Percentiles rank a stretch among this genome's conserved stretches.
Evolutionary conservation across 2,797 vertebrate species (phyloP).

Genomic region (Scyliorhinus canicula): DNA sequence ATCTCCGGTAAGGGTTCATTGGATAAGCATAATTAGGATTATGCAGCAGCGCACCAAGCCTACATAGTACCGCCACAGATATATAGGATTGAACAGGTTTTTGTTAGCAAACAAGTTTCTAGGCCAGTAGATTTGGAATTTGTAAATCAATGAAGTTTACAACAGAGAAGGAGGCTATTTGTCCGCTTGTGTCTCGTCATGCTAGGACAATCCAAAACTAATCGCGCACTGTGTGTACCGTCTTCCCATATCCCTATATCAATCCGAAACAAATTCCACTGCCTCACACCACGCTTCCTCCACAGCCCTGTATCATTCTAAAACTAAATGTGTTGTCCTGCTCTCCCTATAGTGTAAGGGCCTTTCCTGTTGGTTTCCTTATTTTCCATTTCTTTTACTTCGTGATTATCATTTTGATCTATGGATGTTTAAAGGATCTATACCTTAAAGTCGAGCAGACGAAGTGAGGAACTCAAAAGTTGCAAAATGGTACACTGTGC

Average conservation of each 20-base stretch:
- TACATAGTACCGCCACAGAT: neutral
- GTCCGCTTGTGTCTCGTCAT: neutral
- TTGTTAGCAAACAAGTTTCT: neutral
- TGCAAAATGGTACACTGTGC: too few species aligned
- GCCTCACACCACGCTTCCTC: neutral
- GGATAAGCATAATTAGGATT: neutral
- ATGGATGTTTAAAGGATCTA: too few species aligned
- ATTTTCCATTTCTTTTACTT: too few species aligned
- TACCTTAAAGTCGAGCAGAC: too few species aligned
- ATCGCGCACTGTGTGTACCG: neutral
- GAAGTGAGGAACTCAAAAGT: too few species aligned
- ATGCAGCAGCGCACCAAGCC: neutral
- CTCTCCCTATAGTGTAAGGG: too few species aligned
- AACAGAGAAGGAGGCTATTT: neutral
- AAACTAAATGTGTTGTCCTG: neutral
- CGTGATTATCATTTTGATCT: too few species aligned
- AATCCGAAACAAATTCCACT: neutral
- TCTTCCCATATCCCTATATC: neutral
- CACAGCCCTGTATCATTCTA: neutral
- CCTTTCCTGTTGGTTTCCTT: too few species aligned
- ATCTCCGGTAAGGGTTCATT: neutral
- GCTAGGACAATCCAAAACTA: neutral
- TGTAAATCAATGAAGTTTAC: neutral
- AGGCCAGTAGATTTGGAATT: neutral
- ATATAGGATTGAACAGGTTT: neutral